Conservation (phyloP, 2,113 vertebrate genomes). For the Microtus oregoni region DNA sequence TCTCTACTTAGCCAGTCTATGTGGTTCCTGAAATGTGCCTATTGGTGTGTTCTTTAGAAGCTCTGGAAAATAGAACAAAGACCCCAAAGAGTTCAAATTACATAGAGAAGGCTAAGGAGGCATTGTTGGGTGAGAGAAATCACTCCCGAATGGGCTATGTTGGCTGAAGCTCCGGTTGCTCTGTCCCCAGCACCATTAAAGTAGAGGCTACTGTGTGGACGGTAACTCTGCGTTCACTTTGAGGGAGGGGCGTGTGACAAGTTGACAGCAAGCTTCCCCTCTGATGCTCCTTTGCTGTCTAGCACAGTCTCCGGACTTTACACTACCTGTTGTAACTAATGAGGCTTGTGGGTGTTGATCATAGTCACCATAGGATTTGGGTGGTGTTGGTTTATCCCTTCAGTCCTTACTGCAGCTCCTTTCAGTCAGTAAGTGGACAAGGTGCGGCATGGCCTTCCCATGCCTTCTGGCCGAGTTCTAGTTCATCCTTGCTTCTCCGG, state of each 20-base stretch:
- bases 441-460: background rate
- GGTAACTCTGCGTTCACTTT: background rate
- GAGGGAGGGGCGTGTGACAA: background rate
- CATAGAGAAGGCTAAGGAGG: background rate
- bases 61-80: background rate
- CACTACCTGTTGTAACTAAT: background rate
- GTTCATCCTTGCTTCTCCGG: background rate
- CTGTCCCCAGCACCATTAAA: background rate
- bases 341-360: background rate
- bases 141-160: background rate
- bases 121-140: background rate
- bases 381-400: fast-evolving
- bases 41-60: background rate
- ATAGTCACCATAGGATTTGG: background rate
- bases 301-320: background rate
- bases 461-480: background rate
- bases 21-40: background rate
- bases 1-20: background rate
- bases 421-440: background rate
- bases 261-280: fast-evolving
- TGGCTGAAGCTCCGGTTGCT: background rate
- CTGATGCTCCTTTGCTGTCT: background rate
- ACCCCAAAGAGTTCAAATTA: background rate
- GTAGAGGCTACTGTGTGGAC: background rate
- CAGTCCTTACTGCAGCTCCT: fast-evolving